phyloP scores from a whole-genome alignment of 2,888 invertebrate species.

The Amblyjoppa fuscipennis region DNA sequence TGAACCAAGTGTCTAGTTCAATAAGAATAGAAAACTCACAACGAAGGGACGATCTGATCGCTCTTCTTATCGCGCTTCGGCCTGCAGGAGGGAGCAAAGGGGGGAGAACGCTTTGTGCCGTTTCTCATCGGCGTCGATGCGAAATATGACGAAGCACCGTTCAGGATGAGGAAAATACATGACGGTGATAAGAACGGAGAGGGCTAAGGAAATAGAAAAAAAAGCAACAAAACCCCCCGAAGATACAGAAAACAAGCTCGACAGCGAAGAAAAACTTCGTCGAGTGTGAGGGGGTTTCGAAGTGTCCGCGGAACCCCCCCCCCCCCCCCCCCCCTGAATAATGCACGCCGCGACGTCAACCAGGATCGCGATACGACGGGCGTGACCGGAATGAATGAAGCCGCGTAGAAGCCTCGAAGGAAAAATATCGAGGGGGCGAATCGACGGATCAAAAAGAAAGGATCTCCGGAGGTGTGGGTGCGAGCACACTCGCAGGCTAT shows the following conservation, averaged over 20 bases:
- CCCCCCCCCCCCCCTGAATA: constrained; percentile 62
- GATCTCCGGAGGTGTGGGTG: not conserved
- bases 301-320: constrained; percentile 26
- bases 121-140: not conserved
- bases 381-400: constrained; percentile 70
- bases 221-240: constrained; percentile 15
- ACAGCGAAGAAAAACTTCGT: constrained; percentile 33
- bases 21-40: no score
- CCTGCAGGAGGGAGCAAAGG: not conserved
- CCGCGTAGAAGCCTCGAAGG: constrained; percentile 27
- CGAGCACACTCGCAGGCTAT: not conserved
- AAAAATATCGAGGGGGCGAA: constrained; percentile 38
- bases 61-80: not conserved
- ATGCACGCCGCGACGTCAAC: constrained; percentile 64
- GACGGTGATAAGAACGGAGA: constrained; percentile 16
- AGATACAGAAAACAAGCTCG: constrained; percentile 10
- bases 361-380: constrained; percentile 65
- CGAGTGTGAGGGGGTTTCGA: constrained; percentile 21
- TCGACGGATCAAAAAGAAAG: constrained; percentile 14
- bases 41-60: not conserved
- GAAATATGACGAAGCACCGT: not conserved
- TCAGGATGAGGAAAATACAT: constrained; percentile 12
- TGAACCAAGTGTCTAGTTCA: no score
- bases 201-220: constrained; percentile 18
- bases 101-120: not conserved